These are phyloP conservation scores for Fragum fragum DNA, from an alignment of 2,888 invertebrate genomes.

Conservation along the genomic window DNA sequence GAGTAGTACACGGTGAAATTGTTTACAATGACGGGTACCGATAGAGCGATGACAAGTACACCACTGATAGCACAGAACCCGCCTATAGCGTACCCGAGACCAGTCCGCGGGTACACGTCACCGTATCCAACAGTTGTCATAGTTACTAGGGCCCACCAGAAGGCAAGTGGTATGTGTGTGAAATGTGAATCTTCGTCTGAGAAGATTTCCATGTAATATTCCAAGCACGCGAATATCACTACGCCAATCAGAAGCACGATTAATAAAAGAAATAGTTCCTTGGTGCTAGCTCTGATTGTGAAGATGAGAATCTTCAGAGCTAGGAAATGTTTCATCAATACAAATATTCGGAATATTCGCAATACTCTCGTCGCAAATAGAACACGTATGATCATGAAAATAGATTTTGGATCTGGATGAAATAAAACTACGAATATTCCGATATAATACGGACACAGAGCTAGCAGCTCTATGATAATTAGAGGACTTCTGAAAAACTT, in stretches of 20 bases:
- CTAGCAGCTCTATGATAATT: constrained; percentile 70
- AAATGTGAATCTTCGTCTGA: constrained; percentile 67
- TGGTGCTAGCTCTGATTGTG: constrained; percentile 74
- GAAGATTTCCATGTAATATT: constrained; percentile 77
- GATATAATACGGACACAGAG: constrained; percentile 74
- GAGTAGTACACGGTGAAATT: constrained; percentile 77
- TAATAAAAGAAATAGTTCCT: constrained; percentile 73
- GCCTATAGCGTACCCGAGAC: constrained; percentile 72
- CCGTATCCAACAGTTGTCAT: constrained; percentile 94
- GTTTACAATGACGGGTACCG: constrained; percentile 77
- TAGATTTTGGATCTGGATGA: constrained; percentile 68
- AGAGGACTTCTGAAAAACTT: constrained; percentile 70
- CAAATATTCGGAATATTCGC: constrained; percentile 75
- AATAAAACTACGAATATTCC: constrained; percentile 69
- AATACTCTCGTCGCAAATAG: constrained; percentile 71
- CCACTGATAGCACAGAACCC: constrained; percentile 76
- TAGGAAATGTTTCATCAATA: constrained; percentile 75
- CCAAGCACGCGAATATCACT: constrained; percentile 74
- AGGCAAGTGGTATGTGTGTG: constrained; percentile 91
- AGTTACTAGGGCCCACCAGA: constrained; percentile 96
- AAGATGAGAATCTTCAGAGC: constrained; percentile 77
- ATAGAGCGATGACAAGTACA: constrained; percentile 75
- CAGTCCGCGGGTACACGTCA: constrained; percentile 73
- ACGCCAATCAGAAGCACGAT: constrained; percentile 74
- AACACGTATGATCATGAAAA: constrained; percentile 70